Evolutionary conservation across 2,113 vertebrate genomes (phyloP).

Genomic region (Larimichthys crocea): DNA sequence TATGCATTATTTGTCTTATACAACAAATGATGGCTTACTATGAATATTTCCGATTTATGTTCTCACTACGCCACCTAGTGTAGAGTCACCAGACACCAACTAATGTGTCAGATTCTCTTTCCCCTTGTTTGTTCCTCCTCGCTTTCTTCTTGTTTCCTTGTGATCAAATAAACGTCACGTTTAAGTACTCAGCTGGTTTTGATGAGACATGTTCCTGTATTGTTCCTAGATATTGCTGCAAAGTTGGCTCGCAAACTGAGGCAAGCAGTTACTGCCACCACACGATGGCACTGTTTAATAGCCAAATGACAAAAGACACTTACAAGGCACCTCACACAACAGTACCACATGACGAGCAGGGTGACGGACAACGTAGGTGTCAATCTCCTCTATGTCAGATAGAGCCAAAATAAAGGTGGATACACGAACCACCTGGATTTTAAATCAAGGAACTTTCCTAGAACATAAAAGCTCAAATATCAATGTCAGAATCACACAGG

Average conservation of each 20-base stretch:
- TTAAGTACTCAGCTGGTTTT: background rate
- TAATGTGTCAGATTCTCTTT: fast-evolving
- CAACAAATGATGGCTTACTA: constrained; percentile 4
- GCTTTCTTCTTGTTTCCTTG: background rate
- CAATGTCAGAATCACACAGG: background rate
- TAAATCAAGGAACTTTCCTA: background rate
- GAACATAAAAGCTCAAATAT: background rate
- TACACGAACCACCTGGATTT: background rate
- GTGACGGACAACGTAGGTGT: background rate
- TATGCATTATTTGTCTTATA: background rate
- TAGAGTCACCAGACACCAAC: constrained; percentile 6
- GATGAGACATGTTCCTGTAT: fast-evolving
- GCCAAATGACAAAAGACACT: background rate
- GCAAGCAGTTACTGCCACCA: constrained; percentile 30
- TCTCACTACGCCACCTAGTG: constrained; percentile 66
- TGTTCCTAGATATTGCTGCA: background rate
- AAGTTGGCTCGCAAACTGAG: background rate
- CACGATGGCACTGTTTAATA: constrained; percentile 65
- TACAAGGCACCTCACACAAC: background rate
- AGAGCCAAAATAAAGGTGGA: background rate
- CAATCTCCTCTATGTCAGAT: background rate
- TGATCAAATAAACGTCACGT: background rate
- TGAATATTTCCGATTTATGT: constrained; percentile 10
- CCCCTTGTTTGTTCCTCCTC: background rate
- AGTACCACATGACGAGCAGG: background rate